These are phyloP conservation scores for Dasyurus viverrinus DNA, from an alignment of 2,113 vertebrate genomes.

Conservation along the genomic window DNA sequence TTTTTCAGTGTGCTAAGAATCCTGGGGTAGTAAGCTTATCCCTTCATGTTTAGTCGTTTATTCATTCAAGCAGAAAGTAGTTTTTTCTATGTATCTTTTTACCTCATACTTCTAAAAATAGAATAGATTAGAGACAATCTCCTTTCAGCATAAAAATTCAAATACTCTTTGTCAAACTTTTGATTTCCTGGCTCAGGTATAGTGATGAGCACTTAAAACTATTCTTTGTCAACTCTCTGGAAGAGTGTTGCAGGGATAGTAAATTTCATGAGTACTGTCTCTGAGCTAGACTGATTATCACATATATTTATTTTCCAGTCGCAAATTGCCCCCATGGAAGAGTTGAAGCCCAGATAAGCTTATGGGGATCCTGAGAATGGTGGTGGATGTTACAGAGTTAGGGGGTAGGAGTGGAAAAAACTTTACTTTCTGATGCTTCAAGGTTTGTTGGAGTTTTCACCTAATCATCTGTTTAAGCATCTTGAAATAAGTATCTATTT, in stretches of 20 bases:
- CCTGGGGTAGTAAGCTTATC: conserved; percentile 64
- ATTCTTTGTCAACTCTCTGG: conserved; percentile 29
- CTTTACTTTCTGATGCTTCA: conserved; percentile 82
- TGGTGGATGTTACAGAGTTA: conserved; percentile 14
- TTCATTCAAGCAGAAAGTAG: conserved; percentile 66
- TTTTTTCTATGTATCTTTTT: conserved; percentile 66
- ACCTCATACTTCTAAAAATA: conserved; percentile 48
- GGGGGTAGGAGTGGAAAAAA: conserved; percentile 61
- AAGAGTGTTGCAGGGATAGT: conserved; percentile 15
- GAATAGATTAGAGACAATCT: background rate
- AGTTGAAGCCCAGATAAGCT: conserved; percentile 47
- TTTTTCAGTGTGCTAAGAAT: conserved; percentile 65
- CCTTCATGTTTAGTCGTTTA: conserved; percentile 67
- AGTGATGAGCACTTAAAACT: conserved; percentile 45
- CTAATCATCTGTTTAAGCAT: conserved; percentile 87
- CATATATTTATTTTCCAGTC: conserved; percentile 7
- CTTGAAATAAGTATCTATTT: conserved; percentile 86
- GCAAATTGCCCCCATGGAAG: conserved; percentile 26
- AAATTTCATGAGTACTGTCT: conserved; percentile 47
- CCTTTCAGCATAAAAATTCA: conserved; percentile 50
- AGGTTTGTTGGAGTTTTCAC: conserved; percentile 82
- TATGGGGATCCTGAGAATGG: conserved; percentile 59
- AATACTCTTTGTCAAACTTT: conserved; percentile 48
- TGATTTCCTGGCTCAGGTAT: conserved; percentile 48
- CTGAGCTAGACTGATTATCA: conserved; percentile 49